Evolutionary conservation across 2,797 vertebrate species (phyloP).

Genomic region (Denticeps clupeoides): DNA sequence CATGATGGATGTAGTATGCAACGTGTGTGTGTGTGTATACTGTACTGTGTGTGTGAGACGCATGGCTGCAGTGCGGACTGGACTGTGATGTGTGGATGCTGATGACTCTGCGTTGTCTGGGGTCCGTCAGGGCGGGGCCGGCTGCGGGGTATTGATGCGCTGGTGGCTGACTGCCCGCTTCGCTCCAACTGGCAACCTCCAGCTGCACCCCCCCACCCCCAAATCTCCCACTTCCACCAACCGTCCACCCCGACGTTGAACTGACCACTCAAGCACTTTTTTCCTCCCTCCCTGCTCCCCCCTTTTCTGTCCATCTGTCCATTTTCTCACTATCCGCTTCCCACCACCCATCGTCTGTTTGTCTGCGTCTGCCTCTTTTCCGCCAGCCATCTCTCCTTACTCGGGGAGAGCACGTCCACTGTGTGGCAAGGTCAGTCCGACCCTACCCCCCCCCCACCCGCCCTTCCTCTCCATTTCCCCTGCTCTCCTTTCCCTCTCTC

Average conservation of each 20-base stretch:
- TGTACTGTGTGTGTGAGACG: constrained; percentile 22
- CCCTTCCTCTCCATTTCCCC: constrained; percentile 41
- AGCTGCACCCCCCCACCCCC: constrained; percentile 17
- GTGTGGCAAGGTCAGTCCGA: constrained; percentile 64
- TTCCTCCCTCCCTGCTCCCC: too few relatives aligned
- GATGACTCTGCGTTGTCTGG: constrained; percentile 27
- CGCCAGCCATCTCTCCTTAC: constrained; percentile 33
- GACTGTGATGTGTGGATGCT: constrained; percentile 15
- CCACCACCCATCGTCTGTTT: constrained; percentile 10
- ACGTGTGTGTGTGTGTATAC: constrained; percentile 16
- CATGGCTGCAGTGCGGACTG: constrained; percentile 23
- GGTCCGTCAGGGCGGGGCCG: constrained; percentile 30
- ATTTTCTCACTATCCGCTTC: not conserved
- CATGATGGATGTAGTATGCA: constrained; percentile 23
- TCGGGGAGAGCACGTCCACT: constrained; percentile 38
- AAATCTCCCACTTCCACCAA: constrained; percentile 30
- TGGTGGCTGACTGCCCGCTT: constrained; percentile 40
- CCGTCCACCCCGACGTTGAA: constrained; percentile 18
- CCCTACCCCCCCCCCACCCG: too few relatives aligned
- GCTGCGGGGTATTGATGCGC: constrained; percentile 43
- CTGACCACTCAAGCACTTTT: constrained; percentile 41
- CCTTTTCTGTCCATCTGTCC: constrained; percentile 32
- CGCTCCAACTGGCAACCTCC: constrained; percentile 15
- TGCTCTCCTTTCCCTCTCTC: constrained; percentile 35
- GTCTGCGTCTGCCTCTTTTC: constrained; percentile 35